A percentile compares a stretch with the other conserved stretches of the same genome.
phyloP scores from a whole-genome alignment of 2,113 vertebrate genomes.

The Lota lota region DNA sequence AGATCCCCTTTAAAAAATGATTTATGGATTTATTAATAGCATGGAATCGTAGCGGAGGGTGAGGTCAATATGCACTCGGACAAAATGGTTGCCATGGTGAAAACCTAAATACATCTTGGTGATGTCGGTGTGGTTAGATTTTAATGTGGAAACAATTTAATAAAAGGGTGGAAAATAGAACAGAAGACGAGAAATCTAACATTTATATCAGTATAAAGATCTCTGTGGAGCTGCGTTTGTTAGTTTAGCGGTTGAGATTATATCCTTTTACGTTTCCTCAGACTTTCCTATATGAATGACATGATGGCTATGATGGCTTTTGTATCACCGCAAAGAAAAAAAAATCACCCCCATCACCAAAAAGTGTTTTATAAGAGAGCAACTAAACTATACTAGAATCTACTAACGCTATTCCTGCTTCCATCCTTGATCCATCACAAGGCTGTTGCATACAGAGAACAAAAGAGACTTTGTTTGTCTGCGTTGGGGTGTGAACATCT shows the following conservation, averaged over 20 bases:
- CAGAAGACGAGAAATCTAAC: neutral
- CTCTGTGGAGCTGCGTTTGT: constrained; percentile 30
- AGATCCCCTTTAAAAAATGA: constrained; percentile 23
- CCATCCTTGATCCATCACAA: no score
- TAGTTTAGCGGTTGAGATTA: constrained; percentile 43
- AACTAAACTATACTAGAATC: no score
- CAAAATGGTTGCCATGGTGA: constrained; percentile 38
- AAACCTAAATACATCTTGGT: constrained; percentile 26
- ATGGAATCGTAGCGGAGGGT: constrained; percentile 29
- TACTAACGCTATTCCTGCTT: no score
- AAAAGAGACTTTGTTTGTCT: no score
- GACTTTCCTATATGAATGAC: constrained; percentile 42
- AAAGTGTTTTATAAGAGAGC: no score
- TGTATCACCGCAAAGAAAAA: constrained; percentile 12
- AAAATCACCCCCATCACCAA: neutral
- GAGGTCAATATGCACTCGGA: constrained; percentile 35
- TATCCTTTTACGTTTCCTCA: constrained; percentile 42
- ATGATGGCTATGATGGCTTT: neutral
- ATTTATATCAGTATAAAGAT: constrained; percentile 13
- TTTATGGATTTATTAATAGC: constrained; percentile 28
- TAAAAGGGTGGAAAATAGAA: neutral
- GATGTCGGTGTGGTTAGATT: constrained; percentile 26
- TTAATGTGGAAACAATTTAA: neutral
- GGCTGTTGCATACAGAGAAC: no score
- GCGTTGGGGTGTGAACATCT: no score